These are phyloP conservation scores for Cygnus atratus DNA, from an alignment of 2,113 vertebrate species.

Conservation along the genomic window DNA sequence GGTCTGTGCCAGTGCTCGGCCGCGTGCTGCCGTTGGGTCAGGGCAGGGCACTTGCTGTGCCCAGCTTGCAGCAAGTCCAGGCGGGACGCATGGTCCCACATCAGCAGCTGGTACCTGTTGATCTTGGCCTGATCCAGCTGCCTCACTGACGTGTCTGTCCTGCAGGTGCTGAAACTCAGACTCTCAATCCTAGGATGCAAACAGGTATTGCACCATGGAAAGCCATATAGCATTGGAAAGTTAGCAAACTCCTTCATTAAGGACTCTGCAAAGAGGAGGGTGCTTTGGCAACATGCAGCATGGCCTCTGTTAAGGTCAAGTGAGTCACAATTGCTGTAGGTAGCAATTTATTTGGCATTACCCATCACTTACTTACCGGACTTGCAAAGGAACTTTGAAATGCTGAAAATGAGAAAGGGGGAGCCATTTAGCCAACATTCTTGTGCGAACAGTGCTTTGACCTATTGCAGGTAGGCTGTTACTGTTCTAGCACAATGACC, in stretches of 20 bases:
- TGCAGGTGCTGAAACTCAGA: fast-evolving
- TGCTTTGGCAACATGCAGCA: neutral
- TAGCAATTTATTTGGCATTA: neutral
- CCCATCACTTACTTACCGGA: neutral
- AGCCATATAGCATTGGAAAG: neutral
- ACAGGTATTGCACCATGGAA: neutral
- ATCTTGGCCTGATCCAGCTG: fast-evolving
- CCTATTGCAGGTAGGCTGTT: neutral
- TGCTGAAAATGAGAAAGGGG: neutral
- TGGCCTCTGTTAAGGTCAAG: neutral
- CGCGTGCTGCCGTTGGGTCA: fast-evolving
- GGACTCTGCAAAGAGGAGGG: neutral
- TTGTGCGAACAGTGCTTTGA: neutral
- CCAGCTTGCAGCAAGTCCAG: fast-evolving
- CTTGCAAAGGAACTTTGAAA: neutral
- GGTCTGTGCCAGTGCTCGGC: neutral
- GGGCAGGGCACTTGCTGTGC: neutral
- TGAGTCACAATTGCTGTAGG: neutral
- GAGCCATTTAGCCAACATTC: neutral
- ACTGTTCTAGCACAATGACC: neutral
- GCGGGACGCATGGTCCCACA: fast-evolving
- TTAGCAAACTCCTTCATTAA: neutral
- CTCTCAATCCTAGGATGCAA: neutral
- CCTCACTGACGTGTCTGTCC: fast-evolving
- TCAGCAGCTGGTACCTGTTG: fast-evolving